Evolutionary conservation across 2,888 invertebrate genomes (phyloP), one percentile per base, ranked within the genome.

Genomic region (Drosophila percnosoma): DNA sequence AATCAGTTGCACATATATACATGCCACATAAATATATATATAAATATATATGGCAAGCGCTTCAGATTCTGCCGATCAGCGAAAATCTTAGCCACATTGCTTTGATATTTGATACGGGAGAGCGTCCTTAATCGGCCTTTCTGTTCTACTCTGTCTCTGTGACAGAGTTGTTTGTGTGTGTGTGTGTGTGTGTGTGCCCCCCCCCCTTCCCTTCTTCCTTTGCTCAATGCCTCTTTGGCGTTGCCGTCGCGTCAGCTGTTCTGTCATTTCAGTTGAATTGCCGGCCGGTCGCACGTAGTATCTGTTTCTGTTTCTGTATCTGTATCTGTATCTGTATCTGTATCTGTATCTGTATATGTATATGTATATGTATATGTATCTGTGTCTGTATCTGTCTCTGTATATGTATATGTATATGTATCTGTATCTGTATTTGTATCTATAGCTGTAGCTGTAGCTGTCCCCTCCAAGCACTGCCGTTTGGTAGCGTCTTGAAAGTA

Each of bases 181-280:
- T 15, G 61, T 27, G 11, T 54, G 21, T 42, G 42, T 45, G 42
- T 42, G 21, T 24, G 2, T 24, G 24, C n/a, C n/a, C 21, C 21
- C 34, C 24, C 7, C 13, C 7, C 33, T n/a, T n/a, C 27, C 10
- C 33, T 13, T n/a, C 5, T 31, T 6, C 27, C n/a, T 18, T 34
- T 21, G 11, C 40, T 5, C 38, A n/a, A 51, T 51, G 15, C 27
- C 40, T n/a, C 45, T 29, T 70, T 64, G 58, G 48, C 53, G 63
- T 49, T 34, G 36, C 38, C 24, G 51, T 64, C 34, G 65, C 63
- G 74, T 83, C 82, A 78, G 83, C 81, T 81, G 81, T 78, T 81
- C 71, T 75, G 73, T 80, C 81, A 81, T 83, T 83, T 82, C 81
- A 73, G 66, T 73, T 61, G 68, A 78, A 73, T 78, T 70, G 75